Conservation (phyloP, 2,113 vertebrate genomes). For the Gulo gulo region DNA sequence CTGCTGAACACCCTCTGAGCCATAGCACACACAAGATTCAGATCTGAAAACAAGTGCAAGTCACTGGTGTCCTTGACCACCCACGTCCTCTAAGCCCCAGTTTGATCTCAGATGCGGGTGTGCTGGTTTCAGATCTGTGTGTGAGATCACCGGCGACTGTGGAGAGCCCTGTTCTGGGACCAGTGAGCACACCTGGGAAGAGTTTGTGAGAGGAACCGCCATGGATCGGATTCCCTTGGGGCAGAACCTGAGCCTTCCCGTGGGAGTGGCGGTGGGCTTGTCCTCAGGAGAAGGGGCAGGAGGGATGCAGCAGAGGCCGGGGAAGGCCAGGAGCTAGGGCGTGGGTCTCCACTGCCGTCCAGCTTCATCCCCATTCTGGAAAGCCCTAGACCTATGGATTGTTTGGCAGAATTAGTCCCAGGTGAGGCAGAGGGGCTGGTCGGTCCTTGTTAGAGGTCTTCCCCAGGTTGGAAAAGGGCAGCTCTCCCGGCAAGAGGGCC, state of each 20-base stretch:
- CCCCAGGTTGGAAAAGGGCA: too few relatives aligned
- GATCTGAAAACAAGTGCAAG: background rate
- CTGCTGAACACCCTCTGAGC: background rate
- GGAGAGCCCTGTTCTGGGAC: background rate
- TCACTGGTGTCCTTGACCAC: background rate
- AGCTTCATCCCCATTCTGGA: too few relatives aligned
- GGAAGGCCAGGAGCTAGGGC: background rate
- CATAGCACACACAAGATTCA: too few relatives aligned
- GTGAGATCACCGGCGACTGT: background rate
- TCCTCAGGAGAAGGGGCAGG: background rate
- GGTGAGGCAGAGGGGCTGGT: background rate
- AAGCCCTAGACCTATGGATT: background rate
- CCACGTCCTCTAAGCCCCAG: background rate
- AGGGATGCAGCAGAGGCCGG: background rate
- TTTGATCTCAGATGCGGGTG: background rate
- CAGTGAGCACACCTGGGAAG: background rate
- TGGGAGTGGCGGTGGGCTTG: background rate
- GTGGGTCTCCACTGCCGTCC: background rate
- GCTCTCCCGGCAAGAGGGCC: background rate
- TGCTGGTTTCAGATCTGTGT: background rate
- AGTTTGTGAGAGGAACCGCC: background rate
- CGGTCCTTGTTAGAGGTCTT: background rate
- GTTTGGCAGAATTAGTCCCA: background rate
- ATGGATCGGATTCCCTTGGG: fast-evolving
- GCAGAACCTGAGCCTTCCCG: background rate